Evolutionary conservation across 1,140 invertebrate genomes (phyloP).

Genomic region (Anadara kagoshimensis): DNA sequence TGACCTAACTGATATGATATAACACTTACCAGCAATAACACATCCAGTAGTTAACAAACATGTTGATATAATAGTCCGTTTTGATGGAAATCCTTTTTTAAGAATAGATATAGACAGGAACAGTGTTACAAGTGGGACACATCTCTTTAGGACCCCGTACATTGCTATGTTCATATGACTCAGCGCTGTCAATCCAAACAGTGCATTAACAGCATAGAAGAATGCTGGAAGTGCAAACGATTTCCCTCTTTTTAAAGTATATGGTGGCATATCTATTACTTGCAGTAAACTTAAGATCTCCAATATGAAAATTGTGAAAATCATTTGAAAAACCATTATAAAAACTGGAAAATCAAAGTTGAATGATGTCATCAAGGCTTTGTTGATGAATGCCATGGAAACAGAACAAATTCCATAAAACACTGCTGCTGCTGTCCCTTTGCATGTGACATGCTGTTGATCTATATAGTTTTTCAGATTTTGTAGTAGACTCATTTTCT

Average conservation of each 20-base stretch:
- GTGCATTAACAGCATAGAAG: slow-evolving; percentile 74
- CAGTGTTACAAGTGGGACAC: slow-evolving; percentile 75
- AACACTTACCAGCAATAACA: slow-evolving; percentile 73
- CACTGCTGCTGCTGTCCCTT: slow-evolving; percentile 67
- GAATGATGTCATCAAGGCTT: slow-evolving; percentile 72
- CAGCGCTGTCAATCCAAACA: slow-evolving; percentile 74
- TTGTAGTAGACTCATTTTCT: too few relatives aligned
- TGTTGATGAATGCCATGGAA: slow-evolving; percentile 76
- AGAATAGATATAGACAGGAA: slow-evolving; percentile 72
- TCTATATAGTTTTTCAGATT: not conserved
- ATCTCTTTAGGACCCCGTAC: slow-evolving; percentile 77
- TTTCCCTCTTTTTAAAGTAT: slow-evolving; percentile 67
- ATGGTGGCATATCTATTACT: slow-evolving; percentile 67
- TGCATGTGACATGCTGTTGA: slow-evolving; percentile 19
- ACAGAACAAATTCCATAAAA: slow-evolving; percentile 74
- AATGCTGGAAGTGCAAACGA: slow-evolving; percentile 73
- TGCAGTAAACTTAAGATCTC: slow-evolving; percentile 57
- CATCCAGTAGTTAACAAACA: slow-evolving; percentile 73
- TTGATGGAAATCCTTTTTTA: slow-evolving; percentile 70
- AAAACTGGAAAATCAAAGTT: slow-evolving; percentile 75
- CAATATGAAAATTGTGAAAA: slow-evolving; percentile 70
- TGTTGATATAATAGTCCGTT: slow-evolving; percentile 69
- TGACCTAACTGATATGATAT: not conserved
- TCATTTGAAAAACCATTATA: slow-evolving; percentile 75
- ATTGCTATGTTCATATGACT: slow-evolving; percentile 77